Base-by-base conservation (phyloP, 2,888 invertebrate species). In the Parapristionchus giblindavisi region DNA sequence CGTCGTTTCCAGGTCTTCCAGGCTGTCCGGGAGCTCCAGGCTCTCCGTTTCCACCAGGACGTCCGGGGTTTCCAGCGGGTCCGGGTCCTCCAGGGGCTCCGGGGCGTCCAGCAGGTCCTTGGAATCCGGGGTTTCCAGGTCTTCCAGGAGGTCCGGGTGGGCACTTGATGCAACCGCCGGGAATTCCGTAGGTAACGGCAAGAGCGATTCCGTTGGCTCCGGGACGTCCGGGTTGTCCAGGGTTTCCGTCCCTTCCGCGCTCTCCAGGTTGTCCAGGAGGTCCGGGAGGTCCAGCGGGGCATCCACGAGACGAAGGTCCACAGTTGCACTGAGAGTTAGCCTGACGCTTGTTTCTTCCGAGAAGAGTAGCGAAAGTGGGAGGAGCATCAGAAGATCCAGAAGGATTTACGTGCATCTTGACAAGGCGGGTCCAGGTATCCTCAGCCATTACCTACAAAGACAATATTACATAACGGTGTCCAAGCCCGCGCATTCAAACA, bases 271-370 rank as follows among this genome's bases (percentile, higher is more conserved):
- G 54, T 73, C 82, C 82, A 70, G 82, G 81, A 54, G 78, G 79
- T 75, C 82, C 82, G 34, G 82, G 79, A 66, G 82, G 80, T 77
- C 82, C 82, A 29, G 82, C 82, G 60, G 82, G 82, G 72, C 82
- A 82, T 70, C 70, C 70, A 17, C 54, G 51, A 1, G 70, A 52
- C 2, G 70, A 70, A 21, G 70, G 70, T 34, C 70, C 70, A 43
- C 65, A 65, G 48, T 65, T 65, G 54, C 70, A 70, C 54, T 70
- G 70, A 38, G 58, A 72, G 60, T 40, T 34, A 17, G 72, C 72
- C 72, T 72, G 72, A 58, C 72, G 58, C 56, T 58, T 56, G 58
- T 70, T 70, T 36, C 70, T 36, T 36, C 70, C 70, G n/a, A 70
- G 52, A 54, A 70, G 70, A 70, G 52, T 70, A 24, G 54, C 70